phyloP scores from a whole-genome alignment of 2,113 vertebrate genomes.

The western clawed frog (Xenopus tropicalis) region UCB_Xtro_10.0 CM004446.2:101047001-101047500 shows the following conservation, averaged over 20 bases:
- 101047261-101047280: conserved; percentile 87
- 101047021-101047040: no score
- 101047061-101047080: no score
- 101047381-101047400: conserved; percentile 55
- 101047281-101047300: conserved; percentile 62
- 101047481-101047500: conserved; percentile 9
- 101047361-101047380: conserved; percentile 48
- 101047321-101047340: conserved; percentile 85
- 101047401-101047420: conserved; percentile 56
- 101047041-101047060: no score
- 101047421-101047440: conserved; percentile 47
- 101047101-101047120: no score
- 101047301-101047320: conserved; percentile 59
- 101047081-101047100: no score
- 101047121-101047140: no score
- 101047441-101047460: conserved; percentile 40
- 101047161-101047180: conserved; percentile 78
- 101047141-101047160: background rate
- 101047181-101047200: conserved; percentile 75
- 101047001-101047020: no score
- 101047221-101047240: conserved; percentile 87
- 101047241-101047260: conserved; percentile 74
- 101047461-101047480: conserved; percentile 24
- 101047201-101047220: conserved; percentile 64
- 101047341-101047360: conserved; percentile 55